phyloP scores from a whole-genome alignment of 2,888 invertebrate species.

The Macrophya alboannulata region DNA sequence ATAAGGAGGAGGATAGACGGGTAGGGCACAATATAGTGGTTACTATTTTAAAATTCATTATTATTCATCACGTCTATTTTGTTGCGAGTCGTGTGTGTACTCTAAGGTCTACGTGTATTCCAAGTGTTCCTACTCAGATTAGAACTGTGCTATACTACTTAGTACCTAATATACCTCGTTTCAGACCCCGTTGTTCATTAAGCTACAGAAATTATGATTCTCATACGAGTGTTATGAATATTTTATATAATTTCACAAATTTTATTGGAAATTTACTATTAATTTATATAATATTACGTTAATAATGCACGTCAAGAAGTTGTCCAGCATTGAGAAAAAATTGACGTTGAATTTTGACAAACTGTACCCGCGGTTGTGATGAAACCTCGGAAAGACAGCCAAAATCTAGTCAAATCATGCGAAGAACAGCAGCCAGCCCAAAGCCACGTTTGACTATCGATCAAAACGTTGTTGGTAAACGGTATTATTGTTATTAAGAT shows the following conservation, averaged over 20 bases:
- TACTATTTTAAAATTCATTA: conserved; percentile 64
- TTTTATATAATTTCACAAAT: conserved; percentile 33
- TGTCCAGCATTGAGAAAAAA: conserved; percentile 47
- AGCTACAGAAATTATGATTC: conserved; percentile 46
- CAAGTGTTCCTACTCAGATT: conserved; percentile 43
- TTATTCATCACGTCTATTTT: conserved; percentile 64
- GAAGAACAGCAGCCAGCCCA: conserved; percentile 15
- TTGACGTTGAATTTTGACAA: conserved; percentile 37
- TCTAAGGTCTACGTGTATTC: conserved; percentile 45
- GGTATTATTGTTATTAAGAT: conserved; percentile 18
- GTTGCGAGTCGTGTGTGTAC: conserved; percentile 51
- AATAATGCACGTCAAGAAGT: conserved; percentile 45
- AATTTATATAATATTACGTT: conserved; percentile 50
- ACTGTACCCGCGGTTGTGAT: not conserved
- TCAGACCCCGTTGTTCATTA: conserved; percentile 43
- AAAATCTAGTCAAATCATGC: not conserved
- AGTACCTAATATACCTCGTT: conserved; percentile 51
- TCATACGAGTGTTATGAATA: conserved; percentile 41
- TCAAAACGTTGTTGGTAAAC: conserved; percentile 34
- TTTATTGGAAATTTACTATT: conserved; percentile 35
- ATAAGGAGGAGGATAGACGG: conserved; percentile 56
- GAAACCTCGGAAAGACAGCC: not conserved
- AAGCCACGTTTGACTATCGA: conserved; percentile 8
- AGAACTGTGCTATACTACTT: conserved; percentile 49
- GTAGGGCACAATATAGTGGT: conserved; percentile 60